Percentiles rank a stretch among this genome's conserved stretches.
phyloP scores from a whole-genome alignment of 1,140 invertebrate species.

The Scaptomyza montana region DNA sequence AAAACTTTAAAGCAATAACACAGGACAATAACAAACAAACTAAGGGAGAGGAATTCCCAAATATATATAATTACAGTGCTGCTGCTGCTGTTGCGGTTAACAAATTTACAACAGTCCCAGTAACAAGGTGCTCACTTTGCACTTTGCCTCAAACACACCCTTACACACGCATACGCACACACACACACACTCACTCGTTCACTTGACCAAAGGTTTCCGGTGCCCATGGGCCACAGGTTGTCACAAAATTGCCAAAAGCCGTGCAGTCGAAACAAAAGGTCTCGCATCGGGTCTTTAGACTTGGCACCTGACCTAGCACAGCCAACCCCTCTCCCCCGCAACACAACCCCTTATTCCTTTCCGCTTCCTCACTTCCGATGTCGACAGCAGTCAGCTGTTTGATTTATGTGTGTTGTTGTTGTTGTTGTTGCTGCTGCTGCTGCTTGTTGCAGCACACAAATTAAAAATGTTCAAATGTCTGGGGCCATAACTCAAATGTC shows the following conservation, averaged over 20 bases:
- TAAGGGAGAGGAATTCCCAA: constrained; percentile 40
- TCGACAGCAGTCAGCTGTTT: constrained; percentile 79
- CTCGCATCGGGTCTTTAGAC: constrained; percentile 9
- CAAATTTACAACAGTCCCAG: constrained; percentile 67
- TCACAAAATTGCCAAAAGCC: constrained; percentile 64
- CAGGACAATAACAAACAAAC: constrained; percentile 12
- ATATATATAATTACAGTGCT: constrained; percentile 65
- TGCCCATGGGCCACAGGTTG: constrained; percentile 68
- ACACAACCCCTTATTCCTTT: background rate
- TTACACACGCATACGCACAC: constrained; percentile 5
- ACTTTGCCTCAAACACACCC: constrained; percentile 41
- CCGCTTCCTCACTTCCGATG: constrained; percentile 39
- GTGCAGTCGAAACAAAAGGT: constrained; percentile 52
- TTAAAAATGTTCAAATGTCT: constrained; percentile 76
- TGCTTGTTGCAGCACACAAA: constrained; percentile 57
- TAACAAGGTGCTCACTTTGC: constrained; percentile 41
- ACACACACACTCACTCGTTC: constrained; percentile 26
- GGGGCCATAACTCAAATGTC: constrained; percentile 73
- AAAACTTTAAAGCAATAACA: background rate
- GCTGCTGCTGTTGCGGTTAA: constrained; percentile 68
- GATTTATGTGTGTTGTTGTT: constrained; percentile 68
- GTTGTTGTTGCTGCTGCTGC: constrained; percentile 23
- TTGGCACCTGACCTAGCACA: constrained; percentile 32
- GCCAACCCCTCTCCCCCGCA: background rate
- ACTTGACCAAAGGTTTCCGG: constrained; percentile 70